Conservation (phyloP, 2,888 invertebrate genomes). For the Agriopis marginaria region DNA sequence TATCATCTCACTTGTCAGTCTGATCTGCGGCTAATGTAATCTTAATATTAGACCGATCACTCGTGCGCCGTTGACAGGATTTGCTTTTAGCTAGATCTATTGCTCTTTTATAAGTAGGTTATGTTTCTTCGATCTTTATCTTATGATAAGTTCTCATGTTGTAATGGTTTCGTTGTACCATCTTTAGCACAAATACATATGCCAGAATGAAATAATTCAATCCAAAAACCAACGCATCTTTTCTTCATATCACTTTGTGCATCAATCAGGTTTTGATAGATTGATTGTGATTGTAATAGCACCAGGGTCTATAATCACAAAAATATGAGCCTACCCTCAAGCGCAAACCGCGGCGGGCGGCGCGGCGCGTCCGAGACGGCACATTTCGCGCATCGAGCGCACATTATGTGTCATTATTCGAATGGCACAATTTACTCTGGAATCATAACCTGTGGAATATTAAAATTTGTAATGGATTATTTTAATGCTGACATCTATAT, state of each 20-base stretch:
- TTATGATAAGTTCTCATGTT: background rate
- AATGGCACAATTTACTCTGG: slow-evolving; percentile 80
- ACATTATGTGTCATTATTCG: slow-evolving; percentile 82
- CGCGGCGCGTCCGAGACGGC: slow-evolving; percentile 45
- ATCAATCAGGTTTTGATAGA: slow-evolving; percentile 21
- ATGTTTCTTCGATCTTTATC: background rate
- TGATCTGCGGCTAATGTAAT: slow-evolving; percentile 27
- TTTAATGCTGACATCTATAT: slow-evolving; percentile 67
- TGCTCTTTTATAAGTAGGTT: background rate
- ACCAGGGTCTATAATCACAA: slow-evolving; percentile 37
- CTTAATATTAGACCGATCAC: slow-evolving; percentile 20
- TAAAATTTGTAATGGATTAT: slow-evolving; percentile 76
- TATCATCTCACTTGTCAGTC: slow-evolving; percentile 62
- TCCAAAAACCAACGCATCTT: background rate
- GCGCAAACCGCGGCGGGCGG: slow-evolving; percentile 44
- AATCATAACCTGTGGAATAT: slow-evolving; percentile 74
- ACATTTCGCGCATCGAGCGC: slow-evolving; percentile 67
- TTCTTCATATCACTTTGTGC: background rate
- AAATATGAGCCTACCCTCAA: slow-evolving; percentile 46
- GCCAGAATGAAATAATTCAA: background rate
- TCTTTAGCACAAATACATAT: background rate
- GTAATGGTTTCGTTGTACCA: background rate
- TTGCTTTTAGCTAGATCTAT: slow-evolving; percentile 1
- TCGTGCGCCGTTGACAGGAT: slow-evolving; percentile 8
- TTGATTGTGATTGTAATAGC: slow-evolving; percentile 23